Evolutionary conservation across 2,888 invertebrate genomes (phyloP), one percentile per base, ranked within the genome.

Genomic region (Volucella inflata): DNA sequence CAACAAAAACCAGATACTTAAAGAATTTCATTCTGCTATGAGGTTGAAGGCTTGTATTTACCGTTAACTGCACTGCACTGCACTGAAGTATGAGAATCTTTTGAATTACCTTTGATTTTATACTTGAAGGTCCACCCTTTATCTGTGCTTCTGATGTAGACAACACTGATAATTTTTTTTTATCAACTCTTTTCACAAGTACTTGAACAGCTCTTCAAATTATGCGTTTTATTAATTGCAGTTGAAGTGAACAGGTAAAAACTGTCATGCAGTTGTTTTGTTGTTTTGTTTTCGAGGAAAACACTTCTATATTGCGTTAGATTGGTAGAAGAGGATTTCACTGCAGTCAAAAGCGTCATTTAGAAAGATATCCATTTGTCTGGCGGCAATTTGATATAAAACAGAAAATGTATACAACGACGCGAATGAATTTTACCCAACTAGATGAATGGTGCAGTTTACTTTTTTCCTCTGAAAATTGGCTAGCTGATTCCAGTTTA

Each of bases 1-100:
- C 57, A 36, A 78, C 44, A 0, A 78, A 10, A 8, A 46, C 50
- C 16, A 83, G 74, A 38, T 55, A 68, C 6, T 55, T 67, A 8
- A 72, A 78, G 60, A 83, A 77, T 38, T 67, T 74, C 77, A 77
- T 77, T 40, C 30, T 71, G 67, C 12, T 8, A 12, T 6, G 16
- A 55, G 10, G 17, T 21, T n/a, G n/a, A 21, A 16, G 1, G 9
- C 6, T 2, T 8, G 30, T 30, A 30, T 6, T 30, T 30, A 6
- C 4, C 30, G 55, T 16, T 38, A 12, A 55, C n/a, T 36, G 12
- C 16, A 14, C 4, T 55, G 11, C 38, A 2, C 36, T 51, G 42
- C 14, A 42, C n/a, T 0, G 4, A 6, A 46, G 6, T 30, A 30
- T 6, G 30, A 4, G 30, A 30, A 6, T 30, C 40, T 12, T 16